Percentiles rank a stretch among this genome's conserved stretches.
Conservation (phyloP, 2,113 vertebrate species). For the Condylura cristata region DNA sequence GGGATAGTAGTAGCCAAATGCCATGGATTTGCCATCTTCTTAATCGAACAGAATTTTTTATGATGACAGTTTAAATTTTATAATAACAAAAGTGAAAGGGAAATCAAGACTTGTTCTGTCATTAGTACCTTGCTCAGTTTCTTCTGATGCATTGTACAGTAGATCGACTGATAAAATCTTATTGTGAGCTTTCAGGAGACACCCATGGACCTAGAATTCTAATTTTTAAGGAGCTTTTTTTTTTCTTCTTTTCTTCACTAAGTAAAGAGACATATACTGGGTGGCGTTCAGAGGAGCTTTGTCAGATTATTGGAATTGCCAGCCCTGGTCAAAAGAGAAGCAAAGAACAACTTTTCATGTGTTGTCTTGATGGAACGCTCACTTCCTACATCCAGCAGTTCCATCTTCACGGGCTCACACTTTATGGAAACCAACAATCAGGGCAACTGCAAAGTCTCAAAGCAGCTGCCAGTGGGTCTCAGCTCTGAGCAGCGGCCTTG, state of each 20-base stretch:
- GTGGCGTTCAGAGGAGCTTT: neutral
- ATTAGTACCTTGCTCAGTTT: constrained; percentile 50
- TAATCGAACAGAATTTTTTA: constrained; percentile 47
- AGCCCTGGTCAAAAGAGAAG: neutral
- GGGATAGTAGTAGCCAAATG: neutral
- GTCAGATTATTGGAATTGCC: neutral
- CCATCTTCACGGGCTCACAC: neutral
- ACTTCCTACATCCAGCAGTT: neutral
- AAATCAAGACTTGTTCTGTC: constrained; percentile 45
- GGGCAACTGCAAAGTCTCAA: neutral
- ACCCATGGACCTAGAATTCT: constrained; percentile 41
- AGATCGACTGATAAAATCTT: constrained; percentile 45
- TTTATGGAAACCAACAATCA: neutral
- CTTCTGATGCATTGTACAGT: neutral
- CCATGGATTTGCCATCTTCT: neutral
- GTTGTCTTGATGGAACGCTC: neutral
- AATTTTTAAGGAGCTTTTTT: neutral
- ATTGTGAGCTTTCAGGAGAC: constrained; percentile 37
- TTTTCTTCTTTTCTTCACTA: neutral
- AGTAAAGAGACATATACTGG: neutral
- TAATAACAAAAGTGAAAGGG: constrained; percentile 40
- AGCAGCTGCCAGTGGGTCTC: neutral
- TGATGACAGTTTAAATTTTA: neutral
- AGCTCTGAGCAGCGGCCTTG: neutral
- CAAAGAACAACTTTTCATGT: neutral